phyloP scores from a whole-genome alignment of 2,888 invertebrate genomes.

The Hemithea aestivaria region DNA sequence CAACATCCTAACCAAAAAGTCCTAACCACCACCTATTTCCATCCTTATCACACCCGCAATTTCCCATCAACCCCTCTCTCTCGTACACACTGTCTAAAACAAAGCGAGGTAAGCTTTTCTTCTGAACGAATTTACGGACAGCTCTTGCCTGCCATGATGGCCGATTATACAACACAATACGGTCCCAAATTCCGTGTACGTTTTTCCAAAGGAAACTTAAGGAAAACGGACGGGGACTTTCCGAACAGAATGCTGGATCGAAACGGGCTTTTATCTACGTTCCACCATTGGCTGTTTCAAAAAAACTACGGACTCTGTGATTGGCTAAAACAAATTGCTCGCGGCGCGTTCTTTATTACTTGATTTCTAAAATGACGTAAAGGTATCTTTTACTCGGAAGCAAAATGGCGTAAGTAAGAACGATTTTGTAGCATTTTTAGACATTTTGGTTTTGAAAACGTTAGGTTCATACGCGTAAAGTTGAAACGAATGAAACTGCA shows the following conservation, averaged over 20 bases:
- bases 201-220: slow-evolving; percentile 40
- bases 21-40: slow-evolving; percentile 49
- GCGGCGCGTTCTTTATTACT: slow-evolving; percentile 64
- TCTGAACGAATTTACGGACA: slow-evolving; percentile 56
- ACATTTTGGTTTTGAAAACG: slow-evolving; percentile 28
- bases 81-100: slow-evolving; percentile 43
- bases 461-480: slow-evolving; percentile 27
- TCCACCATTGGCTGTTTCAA: slow-evolving; percentile 74
- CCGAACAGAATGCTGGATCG: slow-evolving; percentile 44
- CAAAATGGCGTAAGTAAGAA: slow-evolving; percentile 39
- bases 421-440: slow-evolving; percentile 20
- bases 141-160: slow-evolving; percentile 75
- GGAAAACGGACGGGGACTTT: slow-evolving; percentile 54
- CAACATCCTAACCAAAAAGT: slow-evolving; percentile 41
- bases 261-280: slow-evolving; percentile 68
- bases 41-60: slow-evolving; percentile 38
- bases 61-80: slow-evolving; percentile 35
- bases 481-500: slow-evolving; percentile 46
- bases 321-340: slow-evolving; percentile 79
- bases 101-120: slow-evolving; percentile 66
- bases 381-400: slow-evolving; percentile 23
- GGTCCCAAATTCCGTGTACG: slow-evolving; percentile 60
- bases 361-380: slow-evolving; percentile 58
- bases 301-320: slow-evolving; percentile 69
- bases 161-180: slow-evolving; percentile 77